These are phyloP conservation scores for Hirtodrosophila confusa DNA, from an alignment of 2,888 invertebrate genomes.

Conservation along the genomic window DNA sequence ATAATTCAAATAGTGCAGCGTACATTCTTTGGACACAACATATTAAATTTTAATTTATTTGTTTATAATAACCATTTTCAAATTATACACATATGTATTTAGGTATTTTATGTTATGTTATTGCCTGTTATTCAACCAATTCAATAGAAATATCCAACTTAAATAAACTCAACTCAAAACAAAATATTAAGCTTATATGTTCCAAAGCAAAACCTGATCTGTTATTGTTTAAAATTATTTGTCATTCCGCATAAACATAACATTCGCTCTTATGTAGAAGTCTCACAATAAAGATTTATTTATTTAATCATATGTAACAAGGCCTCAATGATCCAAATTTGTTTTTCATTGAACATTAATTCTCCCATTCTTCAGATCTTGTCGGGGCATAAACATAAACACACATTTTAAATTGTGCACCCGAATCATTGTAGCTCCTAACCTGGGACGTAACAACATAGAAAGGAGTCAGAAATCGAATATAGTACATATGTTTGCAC, in stretches of 20 bases:
- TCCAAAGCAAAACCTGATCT: constrained; percentile 35
- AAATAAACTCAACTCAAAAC: constrained; percentile 37
- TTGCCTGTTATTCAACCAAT: constrained; percentile 42
- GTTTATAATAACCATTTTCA: constrained; percentile 17
- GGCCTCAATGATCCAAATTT: background rate
- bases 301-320: constrained; percentile 24
- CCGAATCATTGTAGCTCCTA: too few species aligned
- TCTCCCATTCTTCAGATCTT: too few species aligned
- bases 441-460: background rate
- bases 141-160: constrained; percentile 13
- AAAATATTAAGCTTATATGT: constrained; percentile 29
- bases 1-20: constrained; percentile 37
- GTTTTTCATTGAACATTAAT: constrained; percentile 5
- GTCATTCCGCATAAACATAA: constrained; percentile 46
- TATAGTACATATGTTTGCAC: background rate
- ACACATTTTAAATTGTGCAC: too few species aligned
- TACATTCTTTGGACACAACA: constrained; percentile 40
- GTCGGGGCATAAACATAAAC: too few species aligned
- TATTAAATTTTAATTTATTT: constrained; percentile 39
- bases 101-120: constrained; percentile 59
- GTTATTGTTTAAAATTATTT: constrained; percentile 29
- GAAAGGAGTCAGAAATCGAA: background rate
- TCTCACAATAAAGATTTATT: constrained; percentile 34
- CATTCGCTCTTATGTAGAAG: constrained; percentile 19
- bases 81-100: constrained; percentile 21